Evolutionary conservation across 2,113 vertebrate species (phyloP).

Genomic region (Narcine bancroftii): DNA sequence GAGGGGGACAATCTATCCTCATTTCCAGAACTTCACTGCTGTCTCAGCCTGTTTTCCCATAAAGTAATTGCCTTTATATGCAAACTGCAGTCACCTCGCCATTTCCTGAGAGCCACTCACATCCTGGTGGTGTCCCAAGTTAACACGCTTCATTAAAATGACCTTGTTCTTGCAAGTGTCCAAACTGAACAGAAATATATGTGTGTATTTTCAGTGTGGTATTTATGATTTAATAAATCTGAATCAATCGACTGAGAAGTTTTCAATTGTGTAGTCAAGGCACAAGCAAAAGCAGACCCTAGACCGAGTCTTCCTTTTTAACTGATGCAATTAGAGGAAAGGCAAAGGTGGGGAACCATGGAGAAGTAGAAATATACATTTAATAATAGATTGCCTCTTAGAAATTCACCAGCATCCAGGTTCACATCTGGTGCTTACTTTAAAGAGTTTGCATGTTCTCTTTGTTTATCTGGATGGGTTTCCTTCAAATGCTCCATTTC

Average conservation of each 20-base stretch:
- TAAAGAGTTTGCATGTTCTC: too few relatives aligned
- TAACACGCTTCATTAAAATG: too few relatives aligned
- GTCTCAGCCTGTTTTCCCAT: neutral
- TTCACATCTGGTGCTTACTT: too few relatives aligned
- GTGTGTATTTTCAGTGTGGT: neutral
- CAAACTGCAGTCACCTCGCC: neutral
- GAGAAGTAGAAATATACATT: neutral
- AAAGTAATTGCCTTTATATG: neutral
- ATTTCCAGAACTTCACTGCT: neutral
- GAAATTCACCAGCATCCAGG: too few relatives aligned
- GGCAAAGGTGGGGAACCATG: neutral
- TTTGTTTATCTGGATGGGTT: too few relatives aligned
- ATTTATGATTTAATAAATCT: neutral
- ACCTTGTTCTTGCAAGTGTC: too few relatives aligned
- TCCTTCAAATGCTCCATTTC: too few relatives aligned
- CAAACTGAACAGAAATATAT: neutral
- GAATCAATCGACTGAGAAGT: neutral
- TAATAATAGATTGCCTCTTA: neutral
- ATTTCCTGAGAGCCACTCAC: neutral
- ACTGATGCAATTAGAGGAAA: neutral
- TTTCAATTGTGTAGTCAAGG: neutral
- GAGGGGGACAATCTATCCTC: too few relatives aligned
- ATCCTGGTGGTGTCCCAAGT: neutral
- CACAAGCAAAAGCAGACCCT: neutral
- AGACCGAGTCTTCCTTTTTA: neutral